A percentile compares a stretch with the other conserved stretches of the same genome.
Conservation (phyloP, 2,113 vertebrate species). For the Hydropotes inermis region DNA sequence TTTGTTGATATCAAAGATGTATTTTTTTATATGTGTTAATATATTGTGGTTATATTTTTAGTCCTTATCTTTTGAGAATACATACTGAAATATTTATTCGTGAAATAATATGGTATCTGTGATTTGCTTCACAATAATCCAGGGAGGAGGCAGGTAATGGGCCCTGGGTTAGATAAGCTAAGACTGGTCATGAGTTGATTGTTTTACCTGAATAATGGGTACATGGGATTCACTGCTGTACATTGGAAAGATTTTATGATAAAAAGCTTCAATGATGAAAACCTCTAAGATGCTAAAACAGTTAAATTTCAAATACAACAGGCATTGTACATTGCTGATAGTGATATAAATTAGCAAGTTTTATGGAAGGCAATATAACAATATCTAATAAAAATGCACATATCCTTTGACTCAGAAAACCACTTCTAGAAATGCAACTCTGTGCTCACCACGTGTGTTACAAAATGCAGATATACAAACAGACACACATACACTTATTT, state of each 20-base stretch:
- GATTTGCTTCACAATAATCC: constrained; percentile 21
- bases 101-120: constrained; percentile 2
- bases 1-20: neutral
- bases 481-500: neutral
- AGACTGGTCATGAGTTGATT: neutral
- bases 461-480: neutral
- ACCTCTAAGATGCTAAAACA: neutral
- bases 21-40: neutral
- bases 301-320: neutral
- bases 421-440: constrained; percentile 5
- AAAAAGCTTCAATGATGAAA: neutral
- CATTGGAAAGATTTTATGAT: constrained; percentile 33
- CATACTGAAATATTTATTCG: neutral
- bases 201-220: neutral
- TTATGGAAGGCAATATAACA: neutral
- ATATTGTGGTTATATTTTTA: neutral
- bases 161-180: neutral
- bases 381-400: neutral
- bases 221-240: neutral
- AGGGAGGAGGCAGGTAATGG: neutral
- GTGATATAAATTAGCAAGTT: neutral
- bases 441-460: neutral
- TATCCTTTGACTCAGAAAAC: constrained; percentile 8
- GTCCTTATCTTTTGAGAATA: neutral
- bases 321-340: neutral